These are phyloP conservation scores for Napeogenes sylphis DNA, from an alignment of 2,888 invertebrate genomes.

Conservation along the genomic window DNA sequence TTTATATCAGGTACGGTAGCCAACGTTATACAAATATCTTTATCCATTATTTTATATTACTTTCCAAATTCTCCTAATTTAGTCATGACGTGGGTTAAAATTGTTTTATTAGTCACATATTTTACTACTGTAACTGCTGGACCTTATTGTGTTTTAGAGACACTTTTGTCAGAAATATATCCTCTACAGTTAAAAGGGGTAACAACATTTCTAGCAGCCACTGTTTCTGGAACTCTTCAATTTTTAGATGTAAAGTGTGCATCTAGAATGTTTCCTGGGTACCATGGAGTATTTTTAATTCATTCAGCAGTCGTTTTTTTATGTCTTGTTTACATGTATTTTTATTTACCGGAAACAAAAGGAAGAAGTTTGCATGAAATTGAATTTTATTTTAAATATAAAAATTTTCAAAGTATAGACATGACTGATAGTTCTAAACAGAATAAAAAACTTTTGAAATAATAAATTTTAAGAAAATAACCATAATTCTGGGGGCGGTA, in stretches of 20 bases:
- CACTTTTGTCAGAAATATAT: conserved; percentile 36
- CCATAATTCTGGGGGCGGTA: no score
- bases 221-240: conserved; percentile 27
- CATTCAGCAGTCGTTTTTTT: conserved; percentile 30
- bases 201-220: conserved; percentile 28
- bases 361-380: conserved; percentile 42
- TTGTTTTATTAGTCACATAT: conserved; percentile 31
- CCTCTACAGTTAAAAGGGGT: conserved; percentile 38
- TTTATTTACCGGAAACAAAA: conserved; percentile 40
- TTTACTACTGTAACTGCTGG: conserved; percentile 34
- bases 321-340: conserved; percentile 35
- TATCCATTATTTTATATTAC: conserved; percentile 27
- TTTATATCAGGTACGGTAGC: conserved; percentile 27
- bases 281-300: conserved; percentile 38
- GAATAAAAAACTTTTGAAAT: not conserved
- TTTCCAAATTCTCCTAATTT: conserved; percentile 16
- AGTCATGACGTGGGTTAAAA: conserved; percentile 23
- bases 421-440: not conserved
- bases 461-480: not conserved
- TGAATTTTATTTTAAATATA: conserved; percentile 38
- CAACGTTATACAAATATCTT: conserved; percentile 21
- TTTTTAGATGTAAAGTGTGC: conserved; percentile 36
- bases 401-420: conserved; percentile 9
- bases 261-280: conserved; percentile 32
- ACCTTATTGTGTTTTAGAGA: conserved; percentile 37